phyloP scores from a whole-genome alignment of 1,140 invertebrate genomes.

The Geopemphigus sp. region DNA sequence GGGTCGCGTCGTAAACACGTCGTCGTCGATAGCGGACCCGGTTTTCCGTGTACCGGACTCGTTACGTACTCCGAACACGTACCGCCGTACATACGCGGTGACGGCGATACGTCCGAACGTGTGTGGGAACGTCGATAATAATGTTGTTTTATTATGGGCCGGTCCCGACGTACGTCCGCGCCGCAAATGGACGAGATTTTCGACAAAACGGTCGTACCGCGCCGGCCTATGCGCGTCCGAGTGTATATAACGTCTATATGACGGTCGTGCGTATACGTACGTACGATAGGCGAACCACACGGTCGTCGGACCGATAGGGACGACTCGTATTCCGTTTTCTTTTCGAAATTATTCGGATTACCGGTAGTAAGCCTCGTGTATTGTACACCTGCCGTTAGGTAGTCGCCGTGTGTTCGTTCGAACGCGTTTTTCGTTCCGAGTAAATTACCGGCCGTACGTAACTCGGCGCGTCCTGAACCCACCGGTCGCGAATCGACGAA shows the following conservation, averaged over 20 bases:
- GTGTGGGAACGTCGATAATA: background rate
- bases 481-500: no score
- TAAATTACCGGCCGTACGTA: no score
- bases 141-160: background rate
- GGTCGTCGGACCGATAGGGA: no score
- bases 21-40: background rate
- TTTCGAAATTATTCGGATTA: no score
- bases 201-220: background rate
- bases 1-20: background rate
- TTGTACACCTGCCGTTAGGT: no score
- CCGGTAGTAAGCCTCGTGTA: no score
- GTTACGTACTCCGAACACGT: conserved; percentile 3
- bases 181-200: background rate
- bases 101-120: background rate
- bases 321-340: no score
- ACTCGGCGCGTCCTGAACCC: no score
- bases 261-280: no score
- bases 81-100: background rate
- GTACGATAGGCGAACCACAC: no score
- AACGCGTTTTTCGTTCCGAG: no score
- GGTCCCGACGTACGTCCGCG: background rate
- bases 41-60: background rate
- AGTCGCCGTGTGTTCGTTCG: no score
- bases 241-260: background rate
- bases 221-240: background rate